Base-by-base conservation (phyloP, 2,797 vertebrate genomes). In the Sebastes cheni region DNA sequence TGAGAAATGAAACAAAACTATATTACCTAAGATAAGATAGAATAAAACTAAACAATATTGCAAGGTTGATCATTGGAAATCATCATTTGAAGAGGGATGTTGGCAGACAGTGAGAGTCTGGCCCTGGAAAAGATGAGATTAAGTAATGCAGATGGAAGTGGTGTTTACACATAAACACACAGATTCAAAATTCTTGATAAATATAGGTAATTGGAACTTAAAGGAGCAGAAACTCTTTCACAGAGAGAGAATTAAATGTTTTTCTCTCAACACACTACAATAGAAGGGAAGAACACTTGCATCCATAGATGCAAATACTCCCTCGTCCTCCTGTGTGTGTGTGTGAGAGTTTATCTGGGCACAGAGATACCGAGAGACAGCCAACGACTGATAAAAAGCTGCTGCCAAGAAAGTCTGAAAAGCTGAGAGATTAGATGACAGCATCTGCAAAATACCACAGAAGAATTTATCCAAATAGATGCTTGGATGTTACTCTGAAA, bases 351-450 rank as follows among this genome's bases (percentile, higher is more conserved):
- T 89, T 88, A 88, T 91, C 69, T 86, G 72, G 80, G 80, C 73
- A 42, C 78, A 0, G 75, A 87, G 76, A 84, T 77, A 76, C 71
- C 5, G 29, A 72, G 62, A 79, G 83, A 85, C 79, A 85, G 88
- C 74, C 83, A 83, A 67, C 12, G 58, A 72, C 72, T 85, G 90
- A 92, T 86, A 85, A 86, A 88, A 81, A 72, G 68, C 65, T 29
- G 74, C 80, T 86, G 85, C 75, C 88, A 88, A 82, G 68, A 80
- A 88, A 83, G 72, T 80, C 64, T 88, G 79, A 88, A 91, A 88
- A 86, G 67, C 79, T 32, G 60, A 65, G 61, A 89, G 85, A 91
- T 91, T 87, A 89, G 85, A 81, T 75, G 88, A 84, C 84, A 87
- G 88, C 85, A 83, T 86, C 88, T 87, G 85, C 81, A 87, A 83